Evolutionary conservation across 2,797 vertebrate genomes (phyloP), one percentile per base, ranked within the genome.

Genomic region (Podarcis siculus): DNA sequence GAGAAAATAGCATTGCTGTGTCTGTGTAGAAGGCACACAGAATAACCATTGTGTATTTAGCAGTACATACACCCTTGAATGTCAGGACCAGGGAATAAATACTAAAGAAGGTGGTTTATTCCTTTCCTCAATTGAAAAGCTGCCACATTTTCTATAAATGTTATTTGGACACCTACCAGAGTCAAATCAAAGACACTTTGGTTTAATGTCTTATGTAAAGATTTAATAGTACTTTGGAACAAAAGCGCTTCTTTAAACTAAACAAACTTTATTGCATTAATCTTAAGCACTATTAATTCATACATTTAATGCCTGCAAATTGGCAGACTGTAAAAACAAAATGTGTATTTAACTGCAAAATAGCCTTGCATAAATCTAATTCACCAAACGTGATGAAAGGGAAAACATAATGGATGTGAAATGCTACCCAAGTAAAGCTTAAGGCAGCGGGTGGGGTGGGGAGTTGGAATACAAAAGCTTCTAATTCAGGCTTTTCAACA

Each of bases 401-500:
- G 89, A 81, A 89, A 90, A 72, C 21, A 35, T 1, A 35, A 27
- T 82, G 32, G 8, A 1, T n/a, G 1, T n/a, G 79, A 91, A 84
- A 75, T 42, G 21, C 82, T 92, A 49, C 21, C 85, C 8, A 19
- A 87, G 37, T 83, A 35, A 35, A 17, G 17, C 86, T 90, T 76
- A 71, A 90, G 76, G 86, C 90, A 84, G 77, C 71, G 27, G 8
- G 30, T 19, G 15, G 58, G 66, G 66, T 30, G 39, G 30, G 55
- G 30, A 27, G 71, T 30, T 30, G 71, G 61, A 64, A 73, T 66
- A 84, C 15, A 82, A 35, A 72, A 82, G 79, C 4, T 86, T 79
- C 84, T 84, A 73, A 81, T 84, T 91, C 30, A 23, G 85, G 85
- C 76, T 85, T 92, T 95, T 89, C 82, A 91, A 89, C 88, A 88